Percentiles rank a stretch among this genome's conserved stretches.
These are phyloP conservation scores for Palythoa grandiflora DNA, from an alignment of 92 coral and sea anemone species.

Conservation along the genomic window DNA sequence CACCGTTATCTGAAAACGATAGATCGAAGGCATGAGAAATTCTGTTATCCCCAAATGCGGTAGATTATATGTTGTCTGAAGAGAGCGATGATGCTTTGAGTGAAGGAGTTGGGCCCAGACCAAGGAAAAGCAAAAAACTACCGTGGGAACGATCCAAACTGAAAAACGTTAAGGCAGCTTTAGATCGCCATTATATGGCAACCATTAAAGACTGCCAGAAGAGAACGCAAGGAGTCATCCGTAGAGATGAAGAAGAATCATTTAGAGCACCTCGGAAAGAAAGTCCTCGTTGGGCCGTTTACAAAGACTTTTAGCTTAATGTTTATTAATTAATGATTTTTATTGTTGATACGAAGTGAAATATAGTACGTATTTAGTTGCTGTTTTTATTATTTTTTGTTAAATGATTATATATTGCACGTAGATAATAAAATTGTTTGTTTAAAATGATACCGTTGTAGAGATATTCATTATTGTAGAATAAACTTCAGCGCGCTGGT, in stretches of 20 bases:
- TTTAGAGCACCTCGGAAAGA: conserved; percentile 4
- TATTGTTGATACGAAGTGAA: not conserved
- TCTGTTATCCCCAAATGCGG: not conserved
- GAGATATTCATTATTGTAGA: too few species aligned
- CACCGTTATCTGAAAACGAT: conserved; percentile 6
- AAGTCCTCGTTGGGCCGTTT: conserved; percentile 4
- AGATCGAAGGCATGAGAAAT: conserved; percentile 7
- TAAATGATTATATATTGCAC: not conserved
- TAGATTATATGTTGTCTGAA: not conserved
- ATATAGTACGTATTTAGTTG: not conserved
- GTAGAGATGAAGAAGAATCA: conserved; percentile 1
- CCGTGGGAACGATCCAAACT: conserved; percentile 15
- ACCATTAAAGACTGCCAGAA: conserved; percentile 4
- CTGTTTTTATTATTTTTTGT: not conserved
- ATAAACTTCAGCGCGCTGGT: too few species aligned
- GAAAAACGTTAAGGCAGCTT: not conserved
- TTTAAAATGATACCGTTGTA: too few species aligned
- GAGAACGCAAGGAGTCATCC: conserved; percentile 3
- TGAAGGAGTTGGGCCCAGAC: conserved; percentile 21
- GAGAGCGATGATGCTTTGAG: conserved; percentile 18
- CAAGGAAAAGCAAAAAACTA: not conserved
- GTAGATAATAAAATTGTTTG: too few species aligned
- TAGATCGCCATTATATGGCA: not conserved
- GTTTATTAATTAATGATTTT: not conserved
- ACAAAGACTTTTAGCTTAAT: not conserved